phyloP scores from a whole-genome alignment of 2,797 vertebrate genomes.

The Muscicapa comitata region DNA sequence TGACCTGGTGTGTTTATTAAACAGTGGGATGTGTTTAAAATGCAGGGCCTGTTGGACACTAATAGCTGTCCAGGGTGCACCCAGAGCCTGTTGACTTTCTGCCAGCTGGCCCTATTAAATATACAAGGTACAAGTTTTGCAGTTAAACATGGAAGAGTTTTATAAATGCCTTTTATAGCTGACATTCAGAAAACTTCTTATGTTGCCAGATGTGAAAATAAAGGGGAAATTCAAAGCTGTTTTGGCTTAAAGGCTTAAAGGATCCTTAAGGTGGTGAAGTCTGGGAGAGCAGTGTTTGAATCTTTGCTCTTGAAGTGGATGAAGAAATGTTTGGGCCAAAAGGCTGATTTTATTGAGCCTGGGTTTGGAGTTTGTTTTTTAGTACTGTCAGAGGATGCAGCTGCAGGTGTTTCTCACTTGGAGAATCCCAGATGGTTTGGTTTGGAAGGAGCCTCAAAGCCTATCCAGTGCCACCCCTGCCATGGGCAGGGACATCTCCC shows the following conservation, averaged over 20 bases:
- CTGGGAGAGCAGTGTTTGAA: not conserved
- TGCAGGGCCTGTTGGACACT: not conserved
- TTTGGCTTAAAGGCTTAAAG: not conserved
- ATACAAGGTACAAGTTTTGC: constrained; percentile 14
- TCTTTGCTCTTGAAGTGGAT: not conserved
- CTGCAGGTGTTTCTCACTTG: not conserved
- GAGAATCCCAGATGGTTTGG: not conserved
- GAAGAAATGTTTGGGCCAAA: not conserved
- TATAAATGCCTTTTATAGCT: constrained; percentile 23
- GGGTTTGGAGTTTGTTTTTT: not conserved
- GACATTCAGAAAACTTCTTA: not conserved
- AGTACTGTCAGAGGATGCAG: not conserved
- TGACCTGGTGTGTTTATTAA: not conserved
- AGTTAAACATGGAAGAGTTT: constrained; percentile 28
- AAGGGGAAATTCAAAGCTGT: not conserved
- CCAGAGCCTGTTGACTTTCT: constrained; percentile 34
- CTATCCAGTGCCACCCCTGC: not conserved
- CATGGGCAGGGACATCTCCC: not conserved
- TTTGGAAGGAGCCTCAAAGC: not conserved
- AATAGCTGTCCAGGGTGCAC: not conserved
- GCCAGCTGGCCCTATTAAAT: constrained; percentile 28
- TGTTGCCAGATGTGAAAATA: not conserved
- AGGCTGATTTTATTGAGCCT: not conserved
- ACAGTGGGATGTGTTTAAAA: not conserved
- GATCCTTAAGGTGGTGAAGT: not conserved